Conservation (phyloP, 2,888 invertebrate genomes). For the Ophioninae sp. region DNA sequence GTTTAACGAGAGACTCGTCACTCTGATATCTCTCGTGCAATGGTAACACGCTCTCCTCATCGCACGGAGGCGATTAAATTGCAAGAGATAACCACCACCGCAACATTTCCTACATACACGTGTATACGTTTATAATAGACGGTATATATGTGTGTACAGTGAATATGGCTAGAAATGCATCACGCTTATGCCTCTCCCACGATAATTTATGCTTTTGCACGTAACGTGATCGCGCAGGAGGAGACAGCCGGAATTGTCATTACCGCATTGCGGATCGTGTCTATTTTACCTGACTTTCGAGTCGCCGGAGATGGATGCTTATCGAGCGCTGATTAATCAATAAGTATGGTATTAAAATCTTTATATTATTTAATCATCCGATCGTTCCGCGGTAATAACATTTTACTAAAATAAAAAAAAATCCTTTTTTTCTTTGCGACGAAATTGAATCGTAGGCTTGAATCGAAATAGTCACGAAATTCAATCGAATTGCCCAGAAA, state of each 20-base stretch:
- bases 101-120: slow-evolving; percentile 10
- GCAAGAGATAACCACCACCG: slow-evolving; percentile 48
- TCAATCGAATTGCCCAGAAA: too few species aligned
- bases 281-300: slow-evolving; percentile 12
- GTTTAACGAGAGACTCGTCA: slow-evolving; percentile 58
- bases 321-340: slow-evolving; percentile 6
- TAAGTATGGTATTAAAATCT: slow-evolving; percentile 3
- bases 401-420: not conserved
- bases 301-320: not conserved
- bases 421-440: not conserved
- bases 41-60: slow-evolving; percentile 22
- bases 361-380: not conserved
- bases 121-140: not conserved
- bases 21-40: slow-evolving; percentile 45
- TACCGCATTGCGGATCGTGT: slow-evolving; percentile 57
- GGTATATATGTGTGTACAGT: not conserved
- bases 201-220: slow-evolving; percentile 58
- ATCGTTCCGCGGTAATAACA: not conserved
- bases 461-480: too few species aligned
- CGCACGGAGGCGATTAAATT: slow-evolving; percentile 25
- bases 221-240: slow-evolving; percentile 23
- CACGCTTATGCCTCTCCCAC: slow-evolving; percentile 17
- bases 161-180: slow-evolving; percentile 29
- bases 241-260: slow-evolving; percentile 53
- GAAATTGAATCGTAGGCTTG: too few species aligned